Base-by-base conservation (phyloP, 2,888 invertebrate genomes). In the Venusia cambrica region DNA sequence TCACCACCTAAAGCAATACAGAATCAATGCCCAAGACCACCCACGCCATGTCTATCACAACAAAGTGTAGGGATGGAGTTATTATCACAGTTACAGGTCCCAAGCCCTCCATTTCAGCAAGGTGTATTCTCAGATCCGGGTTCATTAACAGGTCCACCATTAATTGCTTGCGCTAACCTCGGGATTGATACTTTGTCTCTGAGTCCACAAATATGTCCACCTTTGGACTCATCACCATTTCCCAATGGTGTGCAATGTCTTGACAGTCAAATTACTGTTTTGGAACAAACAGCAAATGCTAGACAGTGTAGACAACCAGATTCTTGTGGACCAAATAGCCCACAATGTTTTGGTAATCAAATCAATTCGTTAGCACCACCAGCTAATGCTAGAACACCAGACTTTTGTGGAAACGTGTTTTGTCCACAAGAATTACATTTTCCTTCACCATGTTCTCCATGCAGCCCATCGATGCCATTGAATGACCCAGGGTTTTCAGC, bases 291-390 rank as follows among this genome's bases (percentile, higher is more conserved):
- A 13, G 13, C 13, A 20, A 38, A 21, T 21, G 7, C 14, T n/a
- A n/a, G n/a, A n/a, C n/a, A n/a, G n/a, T n/a, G n/a, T 16, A 10
- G 11, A 9, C 14, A 13, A 2, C 5, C 7, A 9, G 2, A 8
- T 13, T n/a, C 29, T 8, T 17, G 11, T 21, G 4, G 2, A 13
- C 8, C 7, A 4, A 15, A 11, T 12, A 8, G 19, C 4, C 11
- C 10, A 2, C 6, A 28, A 8, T 15, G 7, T 8, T 9, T 24
- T 4, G 14, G 24, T 4, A 25, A 28, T 7, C 9, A 7, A 29
- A 33, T 33, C 5, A 38, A 22, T 15, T 16, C 38, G 6, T 16
- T 33, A 7, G 16, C 20, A 9, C 38, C 38, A 4, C 9, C 12
- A 13, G 13, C 13, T 16, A 38, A 21, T 21, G 7, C 14, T 16